phyloP scores from a whole-genome alignment of 1,140 invertebrate species.

The Atta colombica region DNA sequence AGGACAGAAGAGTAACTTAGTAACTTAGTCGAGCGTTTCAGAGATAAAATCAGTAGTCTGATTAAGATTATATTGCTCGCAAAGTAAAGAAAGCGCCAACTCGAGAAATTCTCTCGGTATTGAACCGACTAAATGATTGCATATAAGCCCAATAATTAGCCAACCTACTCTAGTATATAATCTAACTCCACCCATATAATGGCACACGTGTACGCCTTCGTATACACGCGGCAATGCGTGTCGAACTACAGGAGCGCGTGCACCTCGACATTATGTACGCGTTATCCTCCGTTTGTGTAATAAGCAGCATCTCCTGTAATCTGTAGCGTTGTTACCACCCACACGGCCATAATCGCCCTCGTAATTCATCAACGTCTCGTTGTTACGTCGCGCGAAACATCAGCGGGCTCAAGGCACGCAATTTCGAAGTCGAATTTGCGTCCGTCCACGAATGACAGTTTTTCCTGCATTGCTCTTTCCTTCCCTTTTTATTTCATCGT shows the following conservation, averaged over 20 bases:
- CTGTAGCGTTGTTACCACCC: conserved; percentile 40
- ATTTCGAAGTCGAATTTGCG: conserved; percentile 20
- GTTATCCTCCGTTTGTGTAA: conserved; percentile 54
- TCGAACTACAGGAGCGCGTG: conserved; percentile 52
- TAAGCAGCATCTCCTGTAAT: conserved; percentile 63
- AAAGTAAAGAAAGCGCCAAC: not conserved
- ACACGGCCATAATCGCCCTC: conserved; percentile 28
- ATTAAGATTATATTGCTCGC: not conserved
- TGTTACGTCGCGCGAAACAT: conserved; percentile 28
- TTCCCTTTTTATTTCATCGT: not conserved
- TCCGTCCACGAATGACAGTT: not conserved
- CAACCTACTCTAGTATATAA: conserved; percentile 43
- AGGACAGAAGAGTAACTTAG: not conserved
- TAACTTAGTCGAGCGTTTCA: not conserved
- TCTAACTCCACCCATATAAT: conserved; percentile 42
- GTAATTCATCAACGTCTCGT: conserved; percentile 61
- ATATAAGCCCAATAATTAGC: conserved; percentile 54
- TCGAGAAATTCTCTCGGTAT: conserved; percentile 20
- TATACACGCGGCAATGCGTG: conserved; percentile 54
- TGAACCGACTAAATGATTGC: conserved; percentile 28
- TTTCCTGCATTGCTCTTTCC: not conserved
- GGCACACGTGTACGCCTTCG: conserved; percentile 41
- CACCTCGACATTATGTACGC: conserved; percentile 53
- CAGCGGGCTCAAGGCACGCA: conserved; percentile 3
- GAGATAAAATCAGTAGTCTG: not conserved